phyloP scores from a whole-genome alignment of 2,113 vertebrate species.

The Sterrhoptilus dennistouni region DNA sequence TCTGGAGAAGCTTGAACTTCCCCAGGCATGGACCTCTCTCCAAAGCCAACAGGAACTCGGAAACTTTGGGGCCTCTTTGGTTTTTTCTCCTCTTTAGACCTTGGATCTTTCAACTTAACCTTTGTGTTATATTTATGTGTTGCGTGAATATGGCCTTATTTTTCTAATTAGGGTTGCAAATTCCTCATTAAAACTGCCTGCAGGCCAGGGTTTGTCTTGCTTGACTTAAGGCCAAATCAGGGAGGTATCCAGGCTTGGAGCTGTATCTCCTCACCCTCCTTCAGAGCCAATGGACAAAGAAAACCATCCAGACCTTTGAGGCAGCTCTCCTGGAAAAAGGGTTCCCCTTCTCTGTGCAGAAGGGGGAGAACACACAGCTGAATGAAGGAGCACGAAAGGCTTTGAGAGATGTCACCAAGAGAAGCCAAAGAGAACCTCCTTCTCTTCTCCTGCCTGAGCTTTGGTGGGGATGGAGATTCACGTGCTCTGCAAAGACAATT shows the following conservation, averaged over 20 bases:
- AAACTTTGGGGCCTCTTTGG: conserved; percentile 38
- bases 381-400: rapidly evolving
- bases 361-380: neutral
- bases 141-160: neutral
- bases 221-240: neutral
- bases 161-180: neutral
- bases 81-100: conserved; percentile 4
- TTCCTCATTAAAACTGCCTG: neutral
- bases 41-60: conserved; percentile 44
- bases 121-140: neutral
- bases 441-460: neutral
- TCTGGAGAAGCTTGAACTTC: conserved; percentile 29
- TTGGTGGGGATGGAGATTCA: neutral
- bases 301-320: neutral
- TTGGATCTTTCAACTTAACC: neutral
- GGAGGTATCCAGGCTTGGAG: neutral
- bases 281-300: neutral
- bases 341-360: neutral
- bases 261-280: neutral
- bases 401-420: neutral
- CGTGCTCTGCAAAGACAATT: neutral
- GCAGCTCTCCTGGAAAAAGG: neutral
- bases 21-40: neutral
- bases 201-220: conserved; percentile 16
- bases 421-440: neutral